Percentiles rank a stretch among this genome's conserved stretches.
phyloP scores from a whole-genome alignment of 2,113 vertebrate genomes.

The Podiceps cristatus region DNA sequence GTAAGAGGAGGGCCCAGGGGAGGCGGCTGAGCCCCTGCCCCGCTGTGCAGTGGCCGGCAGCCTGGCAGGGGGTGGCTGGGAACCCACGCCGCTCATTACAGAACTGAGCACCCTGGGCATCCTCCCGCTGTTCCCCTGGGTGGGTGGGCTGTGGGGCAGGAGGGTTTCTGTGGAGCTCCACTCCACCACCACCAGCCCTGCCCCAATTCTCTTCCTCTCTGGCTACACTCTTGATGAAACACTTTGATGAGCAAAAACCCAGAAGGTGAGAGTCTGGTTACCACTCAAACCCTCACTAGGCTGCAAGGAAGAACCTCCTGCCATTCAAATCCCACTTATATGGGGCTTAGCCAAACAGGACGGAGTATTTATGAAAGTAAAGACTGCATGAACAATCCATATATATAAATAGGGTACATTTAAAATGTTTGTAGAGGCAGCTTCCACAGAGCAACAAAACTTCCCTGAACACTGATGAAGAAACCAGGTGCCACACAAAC shows the following conservation, averaged over 20 bases:
- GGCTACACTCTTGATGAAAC: not conserved
- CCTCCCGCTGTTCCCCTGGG: accelerated
- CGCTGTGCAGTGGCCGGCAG: not conserved
- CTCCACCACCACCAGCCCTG: not conserved
- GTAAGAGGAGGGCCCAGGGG: not conserved
- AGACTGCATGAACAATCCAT: not conserved
- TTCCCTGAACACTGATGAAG: not conserved
- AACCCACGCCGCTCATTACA: not conserved
- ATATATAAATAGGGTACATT: not conserved
- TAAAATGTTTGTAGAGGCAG: not conserved
- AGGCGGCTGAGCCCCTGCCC: not conserved
- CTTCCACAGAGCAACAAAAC: not conserved
- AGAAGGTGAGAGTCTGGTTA: not conserved
- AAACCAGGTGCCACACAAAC: not conserved
- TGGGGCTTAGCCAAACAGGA: not conserved
- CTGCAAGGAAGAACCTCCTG: not conserved
- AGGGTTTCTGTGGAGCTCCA: not conserved
- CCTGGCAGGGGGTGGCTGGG: not conserved
- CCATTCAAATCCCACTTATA: not conserved
- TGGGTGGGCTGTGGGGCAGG: not conserved
- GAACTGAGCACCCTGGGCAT: not conserved
- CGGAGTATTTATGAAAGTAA: not conserved
- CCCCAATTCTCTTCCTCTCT: not conserved
- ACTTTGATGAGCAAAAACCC: not conserved
- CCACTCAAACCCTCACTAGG: not conserved